Conservation (phyloP, 1,140 invertebrate genomes). For the Oppia nitens region DNA sequence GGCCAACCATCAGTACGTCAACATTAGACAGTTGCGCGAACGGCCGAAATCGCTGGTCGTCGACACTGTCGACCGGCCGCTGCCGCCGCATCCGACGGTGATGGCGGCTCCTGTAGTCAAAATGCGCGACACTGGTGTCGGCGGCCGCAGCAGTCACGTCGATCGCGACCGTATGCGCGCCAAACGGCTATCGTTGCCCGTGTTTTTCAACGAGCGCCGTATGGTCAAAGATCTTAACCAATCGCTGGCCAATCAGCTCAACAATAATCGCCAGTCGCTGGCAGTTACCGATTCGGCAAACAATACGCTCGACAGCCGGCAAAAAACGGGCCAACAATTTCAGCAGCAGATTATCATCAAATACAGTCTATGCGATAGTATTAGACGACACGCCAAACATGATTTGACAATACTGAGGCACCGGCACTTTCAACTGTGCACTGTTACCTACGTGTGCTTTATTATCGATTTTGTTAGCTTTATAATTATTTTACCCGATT, state of each 20-base stretch:
- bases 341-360: not conserved
- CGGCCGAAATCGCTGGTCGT: not conserved
- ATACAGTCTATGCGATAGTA: not conserved
- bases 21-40: not conserved
- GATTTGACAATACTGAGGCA: slow-evolving; percentile 4
- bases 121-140: not conserved
- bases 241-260: not conserved
- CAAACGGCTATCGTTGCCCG: not conserved
- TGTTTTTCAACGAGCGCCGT: not conserved
- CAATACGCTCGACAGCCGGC: too few species aligned
- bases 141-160: not conserved
- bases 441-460: slow-evolving; percentile 13
- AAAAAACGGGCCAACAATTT: too few species aligned
- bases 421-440: slow-evolving; percentile 6
- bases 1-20: too few species aligned
- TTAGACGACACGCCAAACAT: slow-evolving; percentile 1
- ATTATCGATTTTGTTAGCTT: slow-evolving; percentile 10
- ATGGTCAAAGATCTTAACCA: not conserved
- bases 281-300: too few species aligned
- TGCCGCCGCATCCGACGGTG: too few species aligned
- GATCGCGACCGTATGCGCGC: not conserved
- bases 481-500: slow-evolving; percentile 15
- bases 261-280: too few species aligned
- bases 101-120: not conserved
- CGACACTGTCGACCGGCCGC: too few species aligned